phyloP scores from a whole-genome alignment of 2,797 vertebrate species.

The Bradypodion pumilum region DNA sequence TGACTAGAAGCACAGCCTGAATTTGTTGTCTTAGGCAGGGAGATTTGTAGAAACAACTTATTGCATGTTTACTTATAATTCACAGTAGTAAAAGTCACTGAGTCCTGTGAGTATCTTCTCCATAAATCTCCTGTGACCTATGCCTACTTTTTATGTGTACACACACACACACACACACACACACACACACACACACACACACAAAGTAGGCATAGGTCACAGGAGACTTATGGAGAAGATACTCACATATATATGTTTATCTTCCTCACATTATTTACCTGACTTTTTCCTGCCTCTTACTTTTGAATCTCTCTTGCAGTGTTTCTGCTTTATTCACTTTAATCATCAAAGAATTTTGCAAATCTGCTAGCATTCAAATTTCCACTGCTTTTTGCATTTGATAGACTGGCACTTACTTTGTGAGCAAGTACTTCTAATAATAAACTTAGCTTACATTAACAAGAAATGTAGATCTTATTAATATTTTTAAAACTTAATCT shows the following conservation, averaged over 20 bases:
- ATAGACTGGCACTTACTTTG: neutral
- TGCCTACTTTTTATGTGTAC: neutral
- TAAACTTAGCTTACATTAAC: neutral
- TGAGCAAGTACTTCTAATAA: neutral
- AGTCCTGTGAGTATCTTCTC: neutral
- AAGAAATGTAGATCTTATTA: neutral
- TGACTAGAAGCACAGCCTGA: neutral
- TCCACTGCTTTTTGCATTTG: neutral
- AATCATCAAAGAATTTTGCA: neutral
- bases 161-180: conserved; percentile 11
- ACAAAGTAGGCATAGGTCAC: too few relatives aligned
- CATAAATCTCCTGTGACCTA: neutral
- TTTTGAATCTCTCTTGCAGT: conserved; percentile 23
- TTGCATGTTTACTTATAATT: conserved; percentile 3
- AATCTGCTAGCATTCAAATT: conserved; percentile 10
- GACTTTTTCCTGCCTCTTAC: conserved; percentile 17
- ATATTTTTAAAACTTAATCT: neutral
- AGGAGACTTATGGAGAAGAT: too few relatives aligned
- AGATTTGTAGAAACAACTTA: conserved; percentile 4
- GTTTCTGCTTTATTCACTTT: conserved; percentile 43
- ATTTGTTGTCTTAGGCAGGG: neutral
- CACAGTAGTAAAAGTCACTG: conserved; percentile 10
- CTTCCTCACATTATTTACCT: conserved; percentile 20
- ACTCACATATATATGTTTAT: too few relatives aligned
- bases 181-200: conserved; percentile 25